Evolutionary conservation across 2,797 vertebrate species (phyloP).

Genomic region (Anguilla anguilla): DNA sequence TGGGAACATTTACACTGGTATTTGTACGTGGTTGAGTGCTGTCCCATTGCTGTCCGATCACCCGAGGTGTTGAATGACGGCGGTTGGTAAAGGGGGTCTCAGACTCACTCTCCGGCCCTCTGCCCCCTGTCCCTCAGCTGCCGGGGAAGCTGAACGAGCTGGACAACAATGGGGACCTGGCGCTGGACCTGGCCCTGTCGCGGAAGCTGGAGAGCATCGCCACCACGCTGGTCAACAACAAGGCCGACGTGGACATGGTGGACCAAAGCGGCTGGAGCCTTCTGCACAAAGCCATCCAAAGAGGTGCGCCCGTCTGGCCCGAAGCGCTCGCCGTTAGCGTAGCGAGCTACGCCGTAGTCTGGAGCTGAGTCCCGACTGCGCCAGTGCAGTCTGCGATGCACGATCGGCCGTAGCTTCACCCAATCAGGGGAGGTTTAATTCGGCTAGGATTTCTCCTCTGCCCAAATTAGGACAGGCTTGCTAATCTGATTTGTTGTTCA

Average conservation of each 20-base stretch:
- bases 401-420: not conserved
- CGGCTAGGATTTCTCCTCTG: not conserved
- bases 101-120: no score
- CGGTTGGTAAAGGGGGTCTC: not conserved
- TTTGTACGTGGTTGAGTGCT: no score
- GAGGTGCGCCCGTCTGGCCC: slow-evolving; percentile 73
- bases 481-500: not conserved
- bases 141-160: slow-evolving; percentile 92
- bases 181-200: slow-evolving; percentile 89
- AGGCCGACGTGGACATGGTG: slow-evolving; percentile 93
- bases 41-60: no score
- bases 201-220: slow-evolving; percentile 92
- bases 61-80: no score
- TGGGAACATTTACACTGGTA: no score
- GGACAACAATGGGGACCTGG: slow-evolving; percentile 93
- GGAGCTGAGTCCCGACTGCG: not conserved
- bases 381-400: not conserved
- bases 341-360: not conserved
- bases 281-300: slow-evolving; percentile 94
- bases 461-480: not conserved
- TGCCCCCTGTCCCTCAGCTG: slow-evolving; percentile 71
- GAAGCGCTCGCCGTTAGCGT: not conserved
- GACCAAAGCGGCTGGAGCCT: slow-evolving; percentile 96
- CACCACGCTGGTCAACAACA: slow-evolving; percentile 89
- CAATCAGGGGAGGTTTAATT: not conserved